These are phyloP conservation scores for Hypomecis atomaria DNA, from an alignment of 2,888 invertebrate species.

Conservation along the genomic window DNA sequence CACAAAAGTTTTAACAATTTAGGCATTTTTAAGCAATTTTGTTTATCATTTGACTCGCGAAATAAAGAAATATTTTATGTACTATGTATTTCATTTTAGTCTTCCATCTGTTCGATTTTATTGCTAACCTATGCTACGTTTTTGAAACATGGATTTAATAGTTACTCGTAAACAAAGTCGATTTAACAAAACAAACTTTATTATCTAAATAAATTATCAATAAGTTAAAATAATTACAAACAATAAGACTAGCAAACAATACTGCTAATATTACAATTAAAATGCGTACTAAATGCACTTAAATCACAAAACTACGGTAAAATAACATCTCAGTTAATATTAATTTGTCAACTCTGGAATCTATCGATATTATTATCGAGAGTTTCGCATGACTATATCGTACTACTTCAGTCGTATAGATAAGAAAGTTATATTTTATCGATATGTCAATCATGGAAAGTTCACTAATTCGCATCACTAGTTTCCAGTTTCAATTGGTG, in stretches of 20 bases:
- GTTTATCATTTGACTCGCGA: conserved; percentile 2
- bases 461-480: not conserved
- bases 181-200: conserved; percentile 38
- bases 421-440: not conserved
- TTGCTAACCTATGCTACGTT: not conserved
- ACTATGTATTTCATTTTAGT: not conserved
- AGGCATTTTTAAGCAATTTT: conserved; percentile 7
- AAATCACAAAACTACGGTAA: conserved; percentile 18
- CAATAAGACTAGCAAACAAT: conserved; percentile 61
- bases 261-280: conserved; percentile 49
- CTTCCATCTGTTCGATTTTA: no score
- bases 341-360: no score
- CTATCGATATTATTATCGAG: conserved; percentile 2
- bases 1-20: conserved; percentile 3
- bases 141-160: not conserved
- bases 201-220: conserved; percentile 52
- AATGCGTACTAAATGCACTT: conserved; percentile 49
- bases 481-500: not conserved
- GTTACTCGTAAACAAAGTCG: no score
- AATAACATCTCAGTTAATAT: no score
- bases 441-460: not conserved
- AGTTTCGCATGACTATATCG: not conserved
- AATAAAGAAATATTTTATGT: not conserved
- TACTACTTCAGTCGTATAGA: not conserved
- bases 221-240: conserved; percentile 49